Conservation (phyloP, 2,113 vertebrate genomes). For the Daboia siamensis region DNA sequence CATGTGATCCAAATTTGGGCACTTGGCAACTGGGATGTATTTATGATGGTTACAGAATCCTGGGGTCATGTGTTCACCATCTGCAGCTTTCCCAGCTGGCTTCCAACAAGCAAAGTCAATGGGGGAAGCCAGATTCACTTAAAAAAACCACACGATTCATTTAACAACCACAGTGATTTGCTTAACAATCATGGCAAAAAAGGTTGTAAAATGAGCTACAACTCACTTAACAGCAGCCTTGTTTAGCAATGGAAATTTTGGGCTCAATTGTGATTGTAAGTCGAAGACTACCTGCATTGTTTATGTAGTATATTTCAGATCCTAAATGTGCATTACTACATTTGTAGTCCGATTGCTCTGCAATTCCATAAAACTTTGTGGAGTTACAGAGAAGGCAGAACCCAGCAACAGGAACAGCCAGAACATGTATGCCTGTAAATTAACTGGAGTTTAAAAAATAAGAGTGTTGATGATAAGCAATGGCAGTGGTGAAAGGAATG, state of each 20-base stretch:
- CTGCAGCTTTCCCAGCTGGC: background rate
- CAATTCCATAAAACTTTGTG: conserved; percentile 22
- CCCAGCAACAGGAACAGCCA: conserved; percentile 8
- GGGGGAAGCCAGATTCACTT: background rate
- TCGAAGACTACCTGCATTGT: background rate
- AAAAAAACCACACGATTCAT: background rate
- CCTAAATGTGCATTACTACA: conserved; percentile 24
- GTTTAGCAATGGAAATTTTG: background rate
- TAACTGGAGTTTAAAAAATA: conserved; percentile 46
- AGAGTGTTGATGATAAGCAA: conserved; percentile 56
- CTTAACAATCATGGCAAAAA: background rate
- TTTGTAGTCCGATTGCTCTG: conserved; percentile 25
- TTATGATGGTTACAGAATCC: background rate
- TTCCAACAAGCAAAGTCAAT: background rate
- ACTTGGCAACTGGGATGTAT: background rate
- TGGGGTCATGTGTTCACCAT: background rate
- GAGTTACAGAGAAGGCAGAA: conserved; percentile 39
- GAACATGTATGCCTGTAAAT: conserved; percentile 50
- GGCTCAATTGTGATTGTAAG: background rate
- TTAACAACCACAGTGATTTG: background rate
- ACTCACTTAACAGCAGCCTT: background rate
- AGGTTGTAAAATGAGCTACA: background rate
- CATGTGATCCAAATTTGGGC: background rate
- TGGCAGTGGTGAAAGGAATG: conserved; percentile 59
- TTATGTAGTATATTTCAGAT: background rate